phyloP scores from a whole-genome alignment of 2,888 invertebrate genomes.

The Sarcophaga caerulescens region DNA sequence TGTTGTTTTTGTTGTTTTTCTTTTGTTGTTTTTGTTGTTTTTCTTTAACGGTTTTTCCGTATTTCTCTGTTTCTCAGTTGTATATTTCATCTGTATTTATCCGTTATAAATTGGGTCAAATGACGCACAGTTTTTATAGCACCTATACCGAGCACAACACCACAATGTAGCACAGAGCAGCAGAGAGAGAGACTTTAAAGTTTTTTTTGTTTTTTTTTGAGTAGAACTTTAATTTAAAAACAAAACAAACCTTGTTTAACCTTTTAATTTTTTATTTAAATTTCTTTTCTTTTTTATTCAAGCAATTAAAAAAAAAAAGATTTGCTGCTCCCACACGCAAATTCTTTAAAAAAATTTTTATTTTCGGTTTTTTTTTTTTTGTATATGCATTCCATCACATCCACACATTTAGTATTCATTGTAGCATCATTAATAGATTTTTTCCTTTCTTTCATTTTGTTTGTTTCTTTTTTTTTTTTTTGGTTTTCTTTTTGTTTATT shows the following conservation, averaged over 20 bases:
- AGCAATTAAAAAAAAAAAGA: not conserved
- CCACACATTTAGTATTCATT: constrained; percentile 4
- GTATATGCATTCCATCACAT: constrained; percentile 40
- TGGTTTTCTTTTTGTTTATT: not conserved
- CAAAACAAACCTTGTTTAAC: not conserved
- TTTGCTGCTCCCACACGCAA: constrained; percentile 46
- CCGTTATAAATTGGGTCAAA: constrained; percentile 62
- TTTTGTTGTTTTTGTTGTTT: not conserved
- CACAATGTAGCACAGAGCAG: no score
- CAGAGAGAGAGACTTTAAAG: not conserved
- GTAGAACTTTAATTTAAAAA: not conserved
- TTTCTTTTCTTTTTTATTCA: not conserved
- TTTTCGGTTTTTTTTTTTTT: not conserved
- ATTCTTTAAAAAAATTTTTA: constrained; percentile 35
- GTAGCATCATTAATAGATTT: not conserved
- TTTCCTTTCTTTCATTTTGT: not conserved
- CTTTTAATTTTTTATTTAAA: not conserved
- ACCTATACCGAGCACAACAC: not conserved
- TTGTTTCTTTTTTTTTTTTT: not conserved
- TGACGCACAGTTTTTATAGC: constrained; percentile 56
- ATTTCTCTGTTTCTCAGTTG: not conserved
- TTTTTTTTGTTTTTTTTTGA: constrained; percentile 1
- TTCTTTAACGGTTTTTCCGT: not conserved
- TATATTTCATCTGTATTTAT: constrained; percentile 18
- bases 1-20: not conserved